Evolutionary conservation across 2,797 vertebrate genomes (phyloP), one percentile per base, ranked within the genome.

Genomic region (Acipenser transmontanus): DNA sequence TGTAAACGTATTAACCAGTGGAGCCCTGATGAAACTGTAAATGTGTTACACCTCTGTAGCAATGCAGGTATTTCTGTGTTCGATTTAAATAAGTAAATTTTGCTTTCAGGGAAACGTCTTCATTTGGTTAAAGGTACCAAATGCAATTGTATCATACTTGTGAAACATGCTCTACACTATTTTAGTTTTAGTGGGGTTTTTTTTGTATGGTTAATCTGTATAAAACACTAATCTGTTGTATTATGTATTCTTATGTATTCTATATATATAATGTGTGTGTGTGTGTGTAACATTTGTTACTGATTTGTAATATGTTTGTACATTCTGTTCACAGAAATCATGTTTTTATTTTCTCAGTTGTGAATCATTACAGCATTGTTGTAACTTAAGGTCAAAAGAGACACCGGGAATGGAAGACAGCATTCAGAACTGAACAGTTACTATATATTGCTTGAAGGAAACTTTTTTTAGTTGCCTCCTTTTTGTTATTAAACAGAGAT

Each of bases 401-500:
- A 78, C 67, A 73, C 84, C 80, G 81, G 78, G 81, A 85, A 74
- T 1, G 56, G 76, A 76, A 68, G 64, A 66, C 65, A 70, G 57
- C 10, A 6, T 52, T 59, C 52, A 56, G 52, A 68, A 54, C 56
- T 79, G 56, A 59, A 72, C 72, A 69, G 63, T 73, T 50, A 47
- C 65, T 62, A 49, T 34, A 34, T 34, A 34, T 34, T 34, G 34
- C 69, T 76, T 67, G 71, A 70, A 71, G 72, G 70, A 73, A 68
- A 61, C 62, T 71, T 70, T 34, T 73, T 34, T 77, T 64, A 10
- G 71, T 69, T 17, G 61, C 64, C 62, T 68, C 64, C 61, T 57
- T 66, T 73, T 71, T 65, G 68, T 68, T 80, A 70, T 80, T 74
- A 77, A 85, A 89, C 89, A 91, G 89, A 89, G 90, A 91, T 88